Conservation (phyloP, 2,888 invertebrate species). For the Drosophila borealis region DNA sequence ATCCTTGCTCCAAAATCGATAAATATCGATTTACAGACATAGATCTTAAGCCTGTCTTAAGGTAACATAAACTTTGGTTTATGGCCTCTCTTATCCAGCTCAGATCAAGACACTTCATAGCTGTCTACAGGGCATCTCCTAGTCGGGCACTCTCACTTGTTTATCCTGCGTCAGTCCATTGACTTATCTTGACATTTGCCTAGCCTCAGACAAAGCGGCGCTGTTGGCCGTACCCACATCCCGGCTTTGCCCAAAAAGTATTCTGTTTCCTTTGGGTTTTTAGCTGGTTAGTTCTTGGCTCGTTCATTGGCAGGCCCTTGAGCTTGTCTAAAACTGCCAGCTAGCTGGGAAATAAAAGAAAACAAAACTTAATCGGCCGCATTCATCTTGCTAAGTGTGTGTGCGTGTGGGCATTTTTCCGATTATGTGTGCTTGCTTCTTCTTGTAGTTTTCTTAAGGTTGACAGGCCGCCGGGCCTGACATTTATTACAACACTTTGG, state of each 20-base stretch:
- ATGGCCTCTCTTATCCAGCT: too few species aligned
- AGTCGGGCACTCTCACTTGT: background rate
- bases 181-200: conserved; percentile 50
- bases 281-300: conserved; percentile 16
- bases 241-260: conserved; percentile 18
- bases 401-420: background rate
- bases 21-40: too few species aligned
- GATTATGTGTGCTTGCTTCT: conserved; percentile 5
- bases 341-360: conserved; percentile 15
- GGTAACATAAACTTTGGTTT: too few species aligned
- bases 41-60: too few species aligned
- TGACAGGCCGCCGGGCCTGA: conserved; percentile 33
- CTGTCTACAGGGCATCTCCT: background rate
- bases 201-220: conserved; percentile 65
- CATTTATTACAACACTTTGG: conserved; percentile 65
- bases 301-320: conserved; percentile 31
- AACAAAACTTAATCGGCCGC: conserved; percentile 43
- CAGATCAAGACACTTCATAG: too few species aligned
- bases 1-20: too few species aligned
- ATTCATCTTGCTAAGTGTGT: conserved; percentile 21
- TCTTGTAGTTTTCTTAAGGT: conserved; percentile 38
- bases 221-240: conserved; percentile 30
- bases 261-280: conserved; percentile 13
- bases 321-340: conserved; percentile 52
- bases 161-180: conserved; percentile 41